A percentile compares a stretch with the other conserved stretches of the same genome.
Evolutionary conservation across 2,113 vertebrate species (phyloP).

Genomic region (Pangasianodon hypophthalmus): DNA sequence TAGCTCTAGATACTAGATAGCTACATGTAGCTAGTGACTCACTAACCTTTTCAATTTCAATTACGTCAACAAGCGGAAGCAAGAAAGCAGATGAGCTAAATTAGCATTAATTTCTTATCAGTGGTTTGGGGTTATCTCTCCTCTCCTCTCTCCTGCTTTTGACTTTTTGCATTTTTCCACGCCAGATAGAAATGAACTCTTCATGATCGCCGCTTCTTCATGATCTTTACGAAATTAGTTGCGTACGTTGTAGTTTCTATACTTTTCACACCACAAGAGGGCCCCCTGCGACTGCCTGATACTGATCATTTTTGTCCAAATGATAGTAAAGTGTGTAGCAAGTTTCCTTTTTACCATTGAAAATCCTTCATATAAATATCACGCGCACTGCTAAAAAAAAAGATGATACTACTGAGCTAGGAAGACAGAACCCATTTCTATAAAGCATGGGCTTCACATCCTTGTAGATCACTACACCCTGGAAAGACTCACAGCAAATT

Average conservation of each 20-base stretch:
- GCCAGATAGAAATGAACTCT: not conserved
- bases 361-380: not conserved
- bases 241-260: not conserved
- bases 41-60: not conserved
- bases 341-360: not conserved
- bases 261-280: not conserved
- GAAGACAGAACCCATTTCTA: conserved; percentile 11
- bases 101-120: not conserved
- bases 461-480: conserved; percentile 11
- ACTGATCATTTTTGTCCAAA: not conserved
- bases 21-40: not conserved
- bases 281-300: not conserved
- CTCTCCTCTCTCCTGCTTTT: not conserved
- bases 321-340: not conserved
- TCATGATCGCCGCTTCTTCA: not conserved
- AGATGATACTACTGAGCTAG: not conserved
- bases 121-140: not conserved
- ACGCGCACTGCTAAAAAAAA: not conserved
- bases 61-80: not conserved
- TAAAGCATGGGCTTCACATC: not conserved
- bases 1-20: not conserved
- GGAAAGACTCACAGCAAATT: conserved; percentile 3
- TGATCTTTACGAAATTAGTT: not conserved
- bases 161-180: not conserved
- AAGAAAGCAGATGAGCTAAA: not conserved